phyloP scores from a whole-genome alignment of 2,888 invertebrate species.

The Brenthis daphne region DNA sequence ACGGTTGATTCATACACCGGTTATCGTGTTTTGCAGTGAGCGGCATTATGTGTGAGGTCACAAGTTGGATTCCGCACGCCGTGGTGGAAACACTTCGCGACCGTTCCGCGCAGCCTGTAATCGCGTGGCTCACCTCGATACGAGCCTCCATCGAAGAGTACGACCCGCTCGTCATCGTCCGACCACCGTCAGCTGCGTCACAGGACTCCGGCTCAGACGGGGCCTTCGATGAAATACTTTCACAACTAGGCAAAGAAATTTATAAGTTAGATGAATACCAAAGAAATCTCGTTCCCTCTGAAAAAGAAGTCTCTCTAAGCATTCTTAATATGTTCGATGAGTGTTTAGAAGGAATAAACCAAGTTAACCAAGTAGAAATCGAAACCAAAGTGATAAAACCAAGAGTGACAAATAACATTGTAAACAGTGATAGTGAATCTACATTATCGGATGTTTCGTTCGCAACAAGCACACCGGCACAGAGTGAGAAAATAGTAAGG shows the following conservation, averaged over 20 bases:
- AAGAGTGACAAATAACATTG: constrained; percentile 45
- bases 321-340: constrained; percentile 77
- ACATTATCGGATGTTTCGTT: constrained; percentile 60
- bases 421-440: constrained; percentile 66
- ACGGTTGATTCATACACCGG: constrained; percentile 78
- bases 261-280: constrained; percentile 76
- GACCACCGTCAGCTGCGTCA: constrained; percentile 49
- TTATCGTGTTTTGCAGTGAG: constrained; percentile 64
- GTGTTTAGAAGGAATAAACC: constrained; percentile 68
- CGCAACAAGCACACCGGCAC: constrained; percentile 63
- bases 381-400: constrained; percentile 40
- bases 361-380: constrained; percentile 32
- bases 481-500: constrained; percentile 49
- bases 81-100: constrained; percentile 72
- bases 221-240: constrained; percentile 76
- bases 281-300: constrained; percentile 57
- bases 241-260: constrained; percentile 75
- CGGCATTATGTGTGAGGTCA: constrained; percentile 68
- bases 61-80: constrained; percentile 79
- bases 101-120: constrained; percentile 62
- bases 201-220: constrained; percentile 56
- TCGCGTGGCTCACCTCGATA: constrained; percentile 71
- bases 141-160: constrained; percentile 72
- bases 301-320: constrained; percentile 66
- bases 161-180: constrained; percentile 64